phyloP scores from a whole-genome alignment of 1,140 invertebrate genomes.

The Kradibia gibbosae region DNA sequence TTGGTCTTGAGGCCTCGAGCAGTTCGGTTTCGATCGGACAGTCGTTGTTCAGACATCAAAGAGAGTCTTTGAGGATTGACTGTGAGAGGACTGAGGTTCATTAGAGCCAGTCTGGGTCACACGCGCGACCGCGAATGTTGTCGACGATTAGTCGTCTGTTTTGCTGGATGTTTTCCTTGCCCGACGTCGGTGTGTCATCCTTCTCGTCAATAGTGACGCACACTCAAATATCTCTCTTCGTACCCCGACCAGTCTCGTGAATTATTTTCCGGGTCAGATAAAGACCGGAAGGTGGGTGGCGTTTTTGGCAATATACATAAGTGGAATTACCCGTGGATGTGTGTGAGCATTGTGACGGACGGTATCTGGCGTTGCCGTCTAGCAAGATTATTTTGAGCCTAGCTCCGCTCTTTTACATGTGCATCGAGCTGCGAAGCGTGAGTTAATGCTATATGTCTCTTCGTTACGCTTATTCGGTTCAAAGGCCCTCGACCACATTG shows the following conservation, averaged over 20 bases:
- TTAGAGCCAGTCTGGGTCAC: slow-evolving; percentile 1
- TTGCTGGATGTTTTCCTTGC: background rate
- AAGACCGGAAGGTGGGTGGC: slow-evolving; percentile 38
- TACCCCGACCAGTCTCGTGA: slow-evolving; percentile 4
- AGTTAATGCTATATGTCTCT: background rate
- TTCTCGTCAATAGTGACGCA: slow-evolving; percentile 18
- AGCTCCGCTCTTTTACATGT: background rate
- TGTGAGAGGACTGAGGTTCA: too few relatives aligned
- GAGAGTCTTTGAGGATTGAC: too few relatives aligned
- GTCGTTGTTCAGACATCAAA: too few relatives aligned
- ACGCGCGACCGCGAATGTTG: slow-evolving; percentile 36
- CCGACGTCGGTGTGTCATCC: background rate
- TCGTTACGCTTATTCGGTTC: too few relatives aligned
- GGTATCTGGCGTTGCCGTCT: background rate
- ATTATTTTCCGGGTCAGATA: slow-evolving; percentile 6
- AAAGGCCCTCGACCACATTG: background rate
- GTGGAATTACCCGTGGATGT: background rate
- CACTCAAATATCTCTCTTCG: background rate
- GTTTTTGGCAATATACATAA: background rate
- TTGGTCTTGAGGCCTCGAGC: too few relatives aligned
- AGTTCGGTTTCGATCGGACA: too few relatives aligned
- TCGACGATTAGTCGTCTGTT: background rate
- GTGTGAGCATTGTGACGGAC: background rate
- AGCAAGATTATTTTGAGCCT: background rate
- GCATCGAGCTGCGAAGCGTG: background rate